phyloP scores from a whole-genome alignment of 2,797 vertebrate genomes.

The Falco peregrinus region DNA sequence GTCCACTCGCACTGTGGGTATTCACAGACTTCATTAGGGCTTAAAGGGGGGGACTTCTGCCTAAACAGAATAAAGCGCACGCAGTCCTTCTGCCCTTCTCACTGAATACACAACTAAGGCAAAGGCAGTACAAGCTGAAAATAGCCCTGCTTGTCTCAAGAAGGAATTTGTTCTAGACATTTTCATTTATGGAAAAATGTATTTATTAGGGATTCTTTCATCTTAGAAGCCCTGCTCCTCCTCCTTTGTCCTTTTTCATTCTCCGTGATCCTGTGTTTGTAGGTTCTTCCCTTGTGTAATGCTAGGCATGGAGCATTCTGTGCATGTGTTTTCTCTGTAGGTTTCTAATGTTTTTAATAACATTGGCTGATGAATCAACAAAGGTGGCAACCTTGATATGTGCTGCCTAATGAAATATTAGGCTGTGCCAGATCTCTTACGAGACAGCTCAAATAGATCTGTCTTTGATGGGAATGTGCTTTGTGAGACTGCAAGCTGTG shows the following conservation, averaged over 20 bases:
- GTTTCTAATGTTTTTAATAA: background rate
- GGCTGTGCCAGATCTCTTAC: background rate
- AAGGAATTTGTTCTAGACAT: background rate
- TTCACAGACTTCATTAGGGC: background rate
- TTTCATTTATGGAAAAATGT: background rate
- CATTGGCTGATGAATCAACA: background rate
- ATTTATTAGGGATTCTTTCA: background rate
- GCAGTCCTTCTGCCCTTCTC: background rate
- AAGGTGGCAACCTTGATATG: background rate
- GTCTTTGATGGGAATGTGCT: background rate
- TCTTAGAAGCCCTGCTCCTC: background rate
- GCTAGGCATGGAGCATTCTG: background rate
- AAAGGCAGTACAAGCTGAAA: background rate
- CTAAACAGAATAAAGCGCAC: background rate
- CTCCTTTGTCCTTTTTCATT: background rate
- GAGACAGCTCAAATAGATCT: background rate
- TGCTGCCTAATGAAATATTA: background rate
- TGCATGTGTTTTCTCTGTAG: background rate
- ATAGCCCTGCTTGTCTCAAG: background rate
- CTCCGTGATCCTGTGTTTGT: background rate
- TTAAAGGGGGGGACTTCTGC: background rate
- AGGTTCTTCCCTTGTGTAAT: background rate
- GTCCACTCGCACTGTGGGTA: rapidly evolving
- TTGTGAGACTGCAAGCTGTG: background rate
- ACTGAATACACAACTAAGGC: background rate